Base-by-base conservation (phyloP, 1,140 invertebrate genomes). In the Adelges cooleyi region DNA sequence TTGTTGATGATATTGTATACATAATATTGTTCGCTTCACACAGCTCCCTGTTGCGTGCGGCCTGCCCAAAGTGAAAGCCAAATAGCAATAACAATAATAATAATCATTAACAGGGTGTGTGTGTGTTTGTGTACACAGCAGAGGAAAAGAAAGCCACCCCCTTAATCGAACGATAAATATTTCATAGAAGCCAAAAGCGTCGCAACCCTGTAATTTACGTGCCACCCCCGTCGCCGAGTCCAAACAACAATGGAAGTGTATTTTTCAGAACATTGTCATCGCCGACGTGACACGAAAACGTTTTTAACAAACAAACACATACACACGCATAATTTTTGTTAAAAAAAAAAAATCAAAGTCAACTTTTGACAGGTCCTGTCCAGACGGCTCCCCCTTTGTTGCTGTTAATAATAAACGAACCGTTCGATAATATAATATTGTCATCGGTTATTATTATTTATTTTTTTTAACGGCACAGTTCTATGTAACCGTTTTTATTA, bases 281-380 rank as follows among this genome's bases (percentile, higher is more conserved):
- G 10, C 20, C 36, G 33, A 5, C 8, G 17, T 33, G 29, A 20
- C 27, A 53, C 29, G 51, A 52, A 15, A 4, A 36, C 29, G 51
- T 53, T 13, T 6, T 36, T 13, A 36, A 36, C 6, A 13, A 8
- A 8, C 13, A 36, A 36, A 13, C 33, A 36, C 33, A 13, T 8
- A 6, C 6, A 36, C 33, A 13, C 33, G 6, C 48, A 20, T 50
- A n/a, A n/a, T 50, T 22, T 51, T 51, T 51, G 49, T 25, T 17
- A 17, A n/a, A n/a, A n/a, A n/a, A n/a, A n/a, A n/a, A 51, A 51
- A 51, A 51, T 51, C 49, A 51, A 51, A 51, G 49, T 27, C 49
- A 27, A 51, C 25, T 29, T 51, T 51, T 51, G 49, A 51, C 49
- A 51, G 48, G 20, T 10, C 23, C 49, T n/a, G 49, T n/a, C n/a